phyloP scores from a whole-genome alignment of 2,888 invertebrate species.

The Tenthredo notha region DNA sequence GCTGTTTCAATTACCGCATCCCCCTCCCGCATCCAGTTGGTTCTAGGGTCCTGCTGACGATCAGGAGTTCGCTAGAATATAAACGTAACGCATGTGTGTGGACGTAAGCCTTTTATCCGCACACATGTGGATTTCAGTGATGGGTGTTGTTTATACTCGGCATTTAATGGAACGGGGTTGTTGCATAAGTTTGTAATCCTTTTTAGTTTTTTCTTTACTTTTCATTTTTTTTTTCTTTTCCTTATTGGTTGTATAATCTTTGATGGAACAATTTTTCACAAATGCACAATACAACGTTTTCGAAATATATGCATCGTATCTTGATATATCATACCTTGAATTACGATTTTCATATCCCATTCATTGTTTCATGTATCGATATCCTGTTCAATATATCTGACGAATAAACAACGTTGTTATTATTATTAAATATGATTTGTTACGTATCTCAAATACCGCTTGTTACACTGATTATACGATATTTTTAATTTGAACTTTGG shows the following conservation, averaged over 20 bases:
- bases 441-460: background rate
- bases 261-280: background rate
- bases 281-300: background rate
- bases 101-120: constrained; percentile 23
- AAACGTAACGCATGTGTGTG: background rate
- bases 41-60: constrained; percentile 2
- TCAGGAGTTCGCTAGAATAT: constrained; percentile 13
- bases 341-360: background rate
- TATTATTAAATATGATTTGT: background rate
- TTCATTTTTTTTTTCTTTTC: background rate
- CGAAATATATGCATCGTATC: background rate
- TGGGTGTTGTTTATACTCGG: background rate
- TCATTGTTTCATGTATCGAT: background rate
- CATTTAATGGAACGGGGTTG: background rate
- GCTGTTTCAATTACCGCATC: constrained; percentile 68
- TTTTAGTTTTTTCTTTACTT: background rate
- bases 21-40: constrained; percentile 35
- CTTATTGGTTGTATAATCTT: background rate
- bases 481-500: background rate
- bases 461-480: background rate
- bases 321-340: background rate
- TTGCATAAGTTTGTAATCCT: background rate
- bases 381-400: background rate
- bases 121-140: background rate
- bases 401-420: background rate